A percentile compares a stretch with the other conserved stretches of the same genome.
Conservation (phyloP, 2,888 invertebrate species). For the Masnerella sp. region DNA sequence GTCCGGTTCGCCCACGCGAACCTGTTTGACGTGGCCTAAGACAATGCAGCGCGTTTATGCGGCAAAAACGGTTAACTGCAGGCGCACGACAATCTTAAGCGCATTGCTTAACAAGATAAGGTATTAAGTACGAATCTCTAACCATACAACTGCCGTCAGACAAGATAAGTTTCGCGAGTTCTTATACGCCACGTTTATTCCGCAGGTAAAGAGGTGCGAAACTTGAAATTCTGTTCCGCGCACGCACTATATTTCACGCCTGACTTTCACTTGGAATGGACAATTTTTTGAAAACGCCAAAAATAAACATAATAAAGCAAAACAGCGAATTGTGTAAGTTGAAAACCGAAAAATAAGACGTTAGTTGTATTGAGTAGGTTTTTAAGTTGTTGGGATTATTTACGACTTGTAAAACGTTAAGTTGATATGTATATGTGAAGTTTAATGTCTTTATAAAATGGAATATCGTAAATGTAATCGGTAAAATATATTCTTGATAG, state of each 20-base stretch:
- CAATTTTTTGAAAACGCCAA: slow-evolving; percentile 25
- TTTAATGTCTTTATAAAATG: no score
- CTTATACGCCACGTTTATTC: slow-evolving; percentile 55
- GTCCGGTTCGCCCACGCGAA: slow-evolving; percentile 68
- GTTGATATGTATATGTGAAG: no score
- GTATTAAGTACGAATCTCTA: slow-evolving; percentile 72
- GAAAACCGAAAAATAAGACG: no score
- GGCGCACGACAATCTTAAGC: slow-evolving; percentile 72
- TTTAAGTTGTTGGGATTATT: no score
- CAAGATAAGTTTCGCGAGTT: slow-evolving; percentile 68
- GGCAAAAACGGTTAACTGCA: slow-evolving; percentile 63
- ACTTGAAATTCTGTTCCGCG: slow-evolving; percentile 48
- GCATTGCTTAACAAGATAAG: slow-evolving; percentile 75
- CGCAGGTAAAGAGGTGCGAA: slow-evolving; percentile 60
- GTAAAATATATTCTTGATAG: no score
- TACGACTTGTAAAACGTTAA: no score
- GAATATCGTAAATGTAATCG: no score
- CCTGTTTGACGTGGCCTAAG: slow-evolving; percentile 63
- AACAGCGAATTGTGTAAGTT: background rate
- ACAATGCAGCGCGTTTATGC: slow-evolving; percentile 65
- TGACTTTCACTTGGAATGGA: slow-evolving; percentile 46
- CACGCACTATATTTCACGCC: slow-evolving; percentile 28
- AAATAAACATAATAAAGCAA: slow-evolving; percentile 2
- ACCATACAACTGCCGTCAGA: slow-evolving; percentile 67
- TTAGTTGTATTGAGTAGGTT: no score